phyloP scores from a whole-genome alignment of 1,140 invertebrate species.

The Physella acuta region DNA sequence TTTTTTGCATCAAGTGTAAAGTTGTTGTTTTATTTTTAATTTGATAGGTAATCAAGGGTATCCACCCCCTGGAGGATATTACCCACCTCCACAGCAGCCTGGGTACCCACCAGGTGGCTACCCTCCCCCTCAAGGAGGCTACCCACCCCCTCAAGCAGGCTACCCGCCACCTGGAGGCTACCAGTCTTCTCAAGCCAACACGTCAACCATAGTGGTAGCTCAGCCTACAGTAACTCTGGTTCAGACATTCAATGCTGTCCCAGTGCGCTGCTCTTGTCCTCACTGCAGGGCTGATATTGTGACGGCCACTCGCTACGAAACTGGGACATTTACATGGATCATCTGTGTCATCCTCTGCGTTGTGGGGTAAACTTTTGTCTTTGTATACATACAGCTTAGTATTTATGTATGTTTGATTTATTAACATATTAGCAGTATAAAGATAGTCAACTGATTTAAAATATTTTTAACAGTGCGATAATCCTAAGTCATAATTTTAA shows the following conservation, averaged over 20 bases:
- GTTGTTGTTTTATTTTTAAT: no score
- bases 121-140: no score
- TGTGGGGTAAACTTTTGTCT: constrained; percentile 39
- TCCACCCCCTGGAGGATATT: constrained; percentile 20
- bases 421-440: no score
- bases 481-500: no score
- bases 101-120: no score
- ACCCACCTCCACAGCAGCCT: constrained; percentile 18
- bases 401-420: no score
- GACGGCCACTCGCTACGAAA: constrained; percentile 39
- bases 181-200: not conserved
- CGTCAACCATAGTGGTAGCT: constrained; percentile 38
- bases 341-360: constrained; percentile 35
- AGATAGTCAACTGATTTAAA: no score
- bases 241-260: constrained; percentile 31
- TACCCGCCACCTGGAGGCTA: constrained; percentile 1
- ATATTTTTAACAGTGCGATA: no score
- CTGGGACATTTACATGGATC: constrained; percentile 44
- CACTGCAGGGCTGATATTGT: constrained; percentile 41
- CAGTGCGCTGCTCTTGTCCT: constrained; percentile 38
- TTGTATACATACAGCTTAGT: no score
- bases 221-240: constrained; percentile 37
- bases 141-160: no score
- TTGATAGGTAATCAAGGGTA: no score
- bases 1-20: no score